A percentile compares a stretch with the other conserved stretches of the same genome.
Conservation (phyloP, 2,113 vertebrate genomes). For the Sinocyclocheilus anshuiensis region DNA sequence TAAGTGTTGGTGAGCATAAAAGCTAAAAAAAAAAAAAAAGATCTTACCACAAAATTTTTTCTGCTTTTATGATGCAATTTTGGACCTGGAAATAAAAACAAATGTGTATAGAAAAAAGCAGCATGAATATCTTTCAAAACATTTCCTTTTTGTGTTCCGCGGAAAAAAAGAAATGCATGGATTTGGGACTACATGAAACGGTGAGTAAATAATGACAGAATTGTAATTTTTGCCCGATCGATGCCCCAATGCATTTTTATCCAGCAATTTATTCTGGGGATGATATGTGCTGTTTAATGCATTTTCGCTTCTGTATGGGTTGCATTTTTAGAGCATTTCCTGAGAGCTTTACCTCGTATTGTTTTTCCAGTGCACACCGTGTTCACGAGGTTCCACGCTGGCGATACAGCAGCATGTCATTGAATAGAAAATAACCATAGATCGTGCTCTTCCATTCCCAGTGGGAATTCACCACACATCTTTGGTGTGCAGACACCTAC, state of each 20-base stretch:
- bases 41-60: not conserved
- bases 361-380: not conserved
- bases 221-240: not conserved
- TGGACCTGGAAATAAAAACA: too few relatives aligned
- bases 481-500: not conserved
- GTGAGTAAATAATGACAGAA: not conserved
- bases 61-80: not conserved
- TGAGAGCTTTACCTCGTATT: constrained; percentile 7
- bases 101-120: not conserved
- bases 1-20: not conserved
- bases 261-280: not conserved
- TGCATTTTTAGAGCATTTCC: not conserved
- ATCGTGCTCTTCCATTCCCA: not conserved
- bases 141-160: not conserved
- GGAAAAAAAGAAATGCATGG: not conserved
- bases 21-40: not conserved
- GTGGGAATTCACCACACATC: constrained; percentile 15
- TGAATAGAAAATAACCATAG: constrained; percentile 23
- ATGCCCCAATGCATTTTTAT: not conserved
- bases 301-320: not conserved
- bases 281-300: not conserved
- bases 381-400: not conserved
- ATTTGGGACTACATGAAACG: not conserved
- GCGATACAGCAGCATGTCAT: not conserved
- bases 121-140: not conserved